A percentile compares a stretch with the other conserved stretches of the same genome.
These are phyloP conservation scores for Scrobipalpa costella DNA, from an alignment of 2,888 invertebrate genomes.

Conservation along the genomic window DNA sequence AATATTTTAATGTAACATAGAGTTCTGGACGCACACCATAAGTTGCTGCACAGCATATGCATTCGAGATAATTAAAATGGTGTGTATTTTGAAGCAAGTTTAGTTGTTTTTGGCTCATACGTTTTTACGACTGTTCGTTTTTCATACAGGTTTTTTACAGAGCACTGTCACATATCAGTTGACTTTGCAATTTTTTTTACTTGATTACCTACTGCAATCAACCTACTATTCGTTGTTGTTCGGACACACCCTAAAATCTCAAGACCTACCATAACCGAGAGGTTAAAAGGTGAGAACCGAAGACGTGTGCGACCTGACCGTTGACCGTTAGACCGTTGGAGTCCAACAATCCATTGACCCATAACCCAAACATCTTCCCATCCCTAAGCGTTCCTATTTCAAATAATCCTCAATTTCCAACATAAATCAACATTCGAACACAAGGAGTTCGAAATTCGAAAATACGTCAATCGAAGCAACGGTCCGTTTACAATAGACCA, in stretches of 20 bases:
- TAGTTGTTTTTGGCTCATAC: too few species aligned
- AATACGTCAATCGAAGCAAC: constrained; percentile 75
- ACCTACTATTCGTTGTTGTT: too few species aligned
- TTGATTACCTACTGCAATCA: too few species aligned
- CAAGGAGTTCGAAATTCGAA: constrained; percentile 64
- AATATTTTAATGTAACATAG: neutral
- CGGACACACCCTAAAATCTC: neutral
- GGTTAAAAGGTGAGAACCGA: too few species aligned
- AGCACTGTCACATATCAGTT: too few species aligned
- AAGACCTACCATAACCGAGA: constrained; percentile 61
- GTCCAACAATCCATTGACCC: constrained; percentile 69
- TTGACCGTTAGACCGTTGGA: constrained; percentile 67
- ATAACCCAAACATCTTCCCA: constrained; percentile 67
- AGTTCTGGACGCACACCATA: neutral
- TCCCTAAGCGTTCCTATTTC: constrained; percentile 50
- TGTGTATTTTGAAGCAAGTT: neutral
- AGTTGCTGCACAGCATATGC: neutral
- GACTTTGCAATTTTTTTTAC: too few species aligned
- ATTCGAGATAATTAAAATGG: neutral
- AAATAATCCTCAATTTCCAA: constrained; percentile 56
- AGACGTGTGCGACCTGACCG: constrained; percentile 64
- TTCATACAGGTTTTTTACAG: too few species aligned
- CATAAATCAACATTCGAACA: constrained; percentile 76
- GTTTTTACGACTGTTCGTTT: too few species aligned
- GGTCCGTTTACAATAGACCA: constrained; percentile 63